Evolutionary conservation across 2,113 vertebrate species (phyloP).

Genomic region (Mormyrus lacerda): DNA sequence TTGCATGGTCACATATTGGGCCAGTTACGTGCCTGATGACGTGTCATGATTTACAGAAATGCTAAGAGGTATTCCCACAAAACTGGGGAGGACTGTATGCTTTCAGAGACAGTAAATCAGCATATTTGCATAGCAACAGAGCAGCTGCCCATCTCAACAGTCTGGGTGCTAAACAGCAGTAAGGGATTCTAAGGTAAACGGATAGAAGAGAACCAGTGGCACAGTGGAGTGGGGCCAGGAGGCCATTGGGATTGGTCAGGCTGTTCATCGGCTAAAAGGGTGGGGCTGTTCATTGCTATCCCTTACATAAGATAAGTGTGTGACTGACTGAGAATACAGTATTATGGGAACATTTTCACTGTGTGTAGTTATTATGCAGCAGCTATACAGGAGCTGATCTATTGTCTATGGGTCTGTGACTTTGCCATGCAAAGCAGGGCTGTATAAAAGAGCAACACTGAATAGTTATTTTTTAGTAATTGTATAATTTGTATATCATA

Average conservation of each 20-base stretch:
- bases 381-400: background rate
- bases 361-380: background rate
- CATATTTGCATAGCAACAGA: background rate
- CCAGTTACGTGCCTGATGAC: background rate
- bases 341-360: background rate
- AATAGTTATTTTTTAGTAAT: background rate
- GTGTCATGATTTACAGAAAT: background rate
- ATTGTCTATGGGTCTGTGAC: background rate
- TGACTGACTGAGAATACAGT: background rate
- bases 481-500: background rate
- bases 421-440: background rate
- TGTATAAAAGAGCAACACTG: background rate
- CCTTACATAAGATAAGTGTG: background rate
- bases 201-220: background rate
- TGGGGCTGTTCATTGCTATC: background rate
- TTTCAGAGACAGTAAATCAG: background rate
- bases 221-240: background rate
- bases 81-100: background rate
- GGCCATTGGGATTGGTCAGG: background rate
- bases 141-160: background rate
- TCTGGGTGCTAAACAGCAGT: background rate
- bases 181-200: background rate
- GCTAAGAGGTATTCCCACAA: background rate
- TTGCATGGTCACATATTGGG: background rate
- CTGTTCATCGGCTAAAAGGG: background rate